Evolutionary conservation across 2,113 vertebrate genomes (phyloP).

Genomic region (Alligator sinensis): DNA sequence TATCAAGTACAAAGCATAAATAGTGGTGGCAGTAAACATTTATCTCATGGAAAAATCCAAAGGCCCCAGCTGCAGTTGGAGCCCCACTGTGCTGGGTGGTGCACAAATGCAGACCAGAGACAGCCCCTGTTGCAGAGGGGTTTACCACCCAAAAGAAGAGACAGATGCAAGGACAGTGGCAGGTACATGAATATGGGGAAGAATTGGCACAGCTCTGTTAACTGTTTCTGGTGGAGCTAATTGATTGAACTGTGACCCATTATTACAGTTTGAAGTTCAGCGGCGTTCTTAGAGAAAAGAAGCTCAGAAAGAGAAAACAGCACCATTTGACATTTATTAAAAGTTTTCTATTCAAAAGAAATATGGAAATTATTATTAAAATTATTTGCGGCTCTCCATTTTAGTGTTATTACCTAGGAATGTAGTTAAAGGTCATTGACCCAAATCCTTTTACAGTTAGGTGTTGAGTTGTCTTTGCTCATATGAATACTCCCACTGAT

Average conservation of each 20-base stretch:
- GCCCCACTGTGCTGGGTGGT: background rate
- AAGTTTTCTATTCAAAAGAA: background rate
- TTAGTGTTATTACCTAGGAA: background rate
- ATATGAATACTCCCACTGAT: background rate
- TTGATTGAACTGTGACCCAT: background rate
- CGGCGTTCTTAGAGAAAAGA: background rate
- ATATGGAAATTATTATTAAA: background rate
- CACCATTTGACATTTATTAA: background rate
- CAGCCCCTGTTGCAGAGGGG: background rate
- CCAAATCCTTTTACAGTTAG: rapidly evolving
- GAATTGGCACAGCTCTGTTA: background rate
- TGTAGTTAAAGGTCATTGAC: background rate
- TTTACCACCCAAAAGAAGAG: rapidly evolving
- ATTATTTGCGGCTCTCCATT: rapidly evolving
- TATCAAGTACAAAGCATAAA: rapidly evolving
- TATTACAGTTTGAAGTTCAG: background rate
- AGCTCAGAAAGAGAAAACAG: background rate
- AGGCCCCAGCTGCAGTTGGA: background rate
- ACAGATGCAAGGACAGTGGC: background rate
- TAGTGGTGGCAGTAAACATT: background rate
- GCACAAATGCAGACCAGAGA: rapidly evolving
- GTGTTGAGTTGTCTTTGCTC: background rate
- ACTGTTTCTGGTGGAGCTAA: background rate
- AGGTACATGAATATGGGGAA: background rate
- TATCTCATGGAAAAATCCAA: background rate